Conservation (phyloP, 2,888 invertebrate genomes). For the Eumerus sabulonum region DNA sequence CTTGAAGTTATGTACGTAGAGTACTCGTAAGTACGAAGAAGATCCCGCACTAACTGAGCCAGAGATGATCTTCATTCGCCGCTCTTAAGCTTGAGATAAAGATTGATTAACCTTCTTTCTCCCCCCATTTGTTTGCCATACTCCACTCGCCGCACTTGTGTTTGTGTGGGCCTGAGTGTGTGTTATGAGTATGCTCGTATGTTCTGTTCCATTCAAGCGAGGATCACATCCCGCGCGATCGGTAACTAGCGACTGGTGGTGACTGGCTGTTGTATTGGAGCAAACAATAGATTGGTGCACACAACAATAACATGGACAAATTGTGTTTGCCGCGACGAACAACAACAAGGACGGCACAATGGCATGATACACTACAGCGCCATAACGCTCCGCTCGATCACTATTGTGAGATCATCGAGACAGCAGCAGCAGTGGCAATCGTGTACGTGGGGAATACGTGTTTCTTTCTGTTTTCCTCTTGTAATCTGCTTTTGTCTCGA, state of each 20-base stretch:
- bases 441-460: conserved; percentile 65
- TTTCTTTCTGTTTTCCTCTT: conserved; percentile 62
- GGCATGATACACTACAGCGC: not conserved
- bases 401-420: conserved; percentile 44
- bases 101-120: conserved; percentile 59
- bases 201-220: conserved; percentile 43
- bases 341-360: conserved; percentile 43
- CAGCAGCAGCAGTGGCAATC: conserved; percentile 41
- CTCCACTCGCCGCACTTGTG: not conserved
- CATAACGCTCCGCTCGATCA: conserved; percentile 29
- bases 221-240: conserved; percentile 25
- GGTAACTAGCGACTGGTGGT: too few relatives aligned
- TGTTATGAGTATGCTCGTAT: conserved; percentile 35
- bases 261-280: conserved; percentile 9
- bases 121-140: conserved; percentile 33
- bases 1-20: conserved; percentile 6
- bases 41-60: conserved; percentile 47
- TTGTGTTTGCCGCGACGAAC: conserved; percentile 61
- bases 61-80: conserved; percentile 59
- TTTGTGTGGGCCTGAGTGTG: conserved; percentile 6
- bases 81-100: conserved; percentile 55
- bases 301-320: conserved; percentile 66
- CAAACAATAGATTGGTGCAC: conserved; percentile 62
- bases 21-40: conserved; percentile 33
- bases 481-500: conserved; percentile 60